Base-by-base conservation (phyloP, 2,113 vertebrate species). In the Mohoua ochrocephala region DNA sequence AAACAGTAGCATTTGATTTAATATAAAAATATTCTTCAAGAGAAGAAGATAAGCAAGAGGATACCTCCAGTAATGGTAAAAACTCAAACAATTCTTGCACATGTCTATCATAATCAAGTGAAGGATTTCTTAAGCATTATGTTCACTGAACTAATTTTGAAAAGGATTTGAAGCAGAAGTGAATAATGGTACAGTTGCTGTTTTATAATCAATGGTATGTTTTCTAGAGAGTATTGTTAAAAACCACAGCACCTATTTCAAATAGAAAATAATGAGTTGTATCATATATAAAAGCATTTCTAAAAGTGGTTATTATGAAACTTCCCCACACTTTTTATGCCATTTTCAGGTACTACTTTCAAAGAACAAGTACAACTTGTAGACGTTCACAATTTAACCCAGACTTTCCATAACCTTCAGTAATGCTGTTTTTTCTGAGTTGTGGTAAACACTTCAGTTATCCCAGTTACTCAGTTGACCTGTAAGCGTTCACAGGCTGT, bases 401-500 rank as follows among this genome's bases (percentile, higher is more conserved):
- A 41, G 37, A 53, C 18, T 86, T 44, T 7, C 35, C 45, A n/a
- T 16, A 18, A 28, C 27, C 70, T 93, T 90, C 41, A 70, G 35
- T 87, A 85, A 93, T 80, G 85, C 68, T 69, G 15, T 5, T 92
- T 13, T 69, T 84, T 50, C 57, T 7, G 37, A 91, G 33, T 35
- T 68, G 47, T 53, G 35, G 28, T 24, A 49, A 74, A 73, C 8
- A 15, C 49, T 35, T 87, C 14, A 52, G 68, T 24, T 70, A 44
- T 6, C 73, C 84, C 52, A 22, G 44, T 90, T 47, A 92, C 12
- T 82, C 84, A 42, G 97, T 30, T 1, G 27, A 93, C 37, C 96
- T 97, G 16, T 98, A 98, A 22, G 96, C 97, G 73, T 96, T 91
- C 70, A 98, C 91, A 79, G 97, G 89, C 63, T 97, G 97, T 6